A percentile compares a stretch with the other conserved stretches of the same genome.
Conservation (phyloP, 2,113 vertebrate genomes). For the Cynoglossus semilaevis region DNA sequence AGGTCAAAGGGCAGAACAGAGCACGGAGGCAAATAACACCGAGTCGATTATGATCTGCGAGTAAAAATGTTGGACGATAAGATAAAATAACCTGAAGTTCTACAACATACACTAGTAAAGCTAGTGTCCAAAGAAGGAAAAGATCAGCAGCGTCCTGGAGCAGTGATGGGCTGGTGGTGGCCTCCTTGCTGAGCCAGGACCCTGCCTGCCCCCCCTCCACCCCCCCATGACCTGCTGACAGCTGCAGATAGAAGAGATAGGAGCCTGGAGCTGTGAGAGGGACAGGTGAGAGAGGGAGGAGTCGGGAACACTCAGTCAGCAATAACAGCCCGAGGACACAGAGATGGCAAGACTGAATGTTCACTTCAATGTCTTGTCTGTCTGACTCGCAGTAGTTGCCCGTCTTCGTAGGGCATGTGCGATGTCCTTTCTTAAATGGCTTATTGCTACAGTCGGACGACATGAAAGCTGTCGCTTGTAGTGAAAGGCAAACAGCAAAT, state of each 20-base stretch:
- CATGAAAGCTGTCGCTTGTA: slow-evolving; percentile 32
- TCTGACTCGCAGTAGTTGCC: neutral
- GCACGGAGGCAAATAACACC: slow-evolving; percentile 18
- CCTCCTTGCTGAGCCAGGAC: slow-evolving; percentile 69
- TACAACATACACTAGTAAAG: no score
- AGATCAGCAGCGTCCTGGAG: slow-evolving; percentile 33
- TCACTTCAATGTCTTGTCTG: slow-evolving; percentile 16
- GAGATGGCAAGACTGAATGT: slow-evolving; percentile 32
- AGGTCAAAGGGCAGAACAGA: slow-evolving; percentile 29
- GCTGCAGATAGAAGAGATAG: slow-evolving; percentile 75
- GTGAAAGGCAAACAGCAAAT: slow-evolving; percentile 23
- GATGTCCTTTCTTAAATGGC: slow-evolving; percentile 9
- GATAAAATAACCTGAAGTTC: no score
- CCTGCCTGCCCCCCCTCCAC: slow-evolving; percentile 62
- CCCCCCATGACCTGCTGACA: slow-evolving; percentile 72
- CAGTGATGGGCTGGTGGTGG: slow-evolving; percentile 11
- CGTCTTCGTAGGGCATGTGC: slow-evolving; percentile 7
- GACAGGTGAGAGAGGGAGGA: slow-evolving; percentile 72
- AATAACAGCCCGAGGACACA: slow-evolving; percentile 54
- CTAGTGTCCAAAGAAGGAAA: slow-evolving; percentile 12
- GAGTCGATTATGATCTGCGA: slow-evolving; percentile 10
- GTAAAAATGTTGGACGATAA: neutral
- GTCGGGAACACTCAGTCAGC: slow-evolving; percentile 49
- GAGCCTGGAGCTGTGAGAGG: slow-evolving; percentile 58
- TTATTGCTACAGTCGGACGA: slow-evolving; percentile 21